Evolutionary conservation across 2,113 vertebrate genomes (phyloP).

Genomic region (Heterocephalus glaber): DNA sequence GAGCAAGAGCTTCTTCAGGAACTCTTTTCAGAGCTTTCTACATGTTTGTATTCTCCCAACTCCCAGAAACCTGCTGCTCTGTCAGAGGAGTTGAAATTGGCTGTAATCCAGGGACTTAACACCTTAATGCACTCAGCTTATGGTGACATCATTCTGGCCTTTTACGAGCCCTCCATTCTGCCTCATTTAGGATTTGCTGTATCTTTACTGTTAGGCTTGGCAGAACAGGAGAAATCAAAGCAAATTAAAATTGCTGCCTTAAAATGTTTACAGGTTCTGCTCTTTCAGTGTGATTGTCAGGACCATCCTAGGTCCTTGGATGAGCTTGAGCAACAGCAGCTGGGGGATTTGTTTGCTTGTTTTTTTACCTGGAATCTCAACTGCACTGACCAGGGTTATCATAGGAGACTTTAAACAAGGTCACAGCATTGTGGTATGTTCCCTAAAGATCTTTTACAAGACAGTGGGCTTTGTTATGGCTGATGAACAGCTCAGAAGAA

Average conservation of each 20-base stretch:
- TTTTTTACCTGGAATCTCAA: conserved; percentile 95
- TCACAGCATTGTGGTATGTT: conserved; percentile 86
- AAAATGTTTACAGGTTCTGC: conserved; percentile 89
- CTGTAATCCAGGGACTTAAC: conserved; percentile 87
- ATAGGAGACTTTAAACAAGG: conserved; percentile 93
- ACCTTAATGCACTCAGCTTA: conserved; percentile 91
- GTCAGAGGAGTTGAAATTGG: conserved; percentile 92
- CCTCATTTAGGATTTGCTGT: conserved; percentile 92
- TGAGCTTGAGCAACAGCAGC: conserved; percentile 73
- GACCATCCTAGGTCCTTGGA: conserved; percentile 81
- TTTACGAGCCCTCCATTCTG: conserved; percentile 90
- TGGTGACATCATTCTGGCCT: conserved; percentile 86
- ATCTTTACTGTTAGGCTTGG: conserved; percentile 90
- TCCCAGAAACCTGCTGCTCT: conserved; percentile 83
- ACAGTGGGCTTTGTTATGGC: conserved; percentile 89
- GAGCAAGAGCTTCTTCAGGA: conserved; percentile 89
- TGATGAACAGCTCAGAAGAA: conserved; percentile 87
- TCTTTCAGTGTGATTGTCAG: conserved; percentile 90
- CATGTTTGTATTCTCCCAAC: conserved; percentile 87
- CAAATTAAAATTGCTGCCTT: conserved; percentile 89
- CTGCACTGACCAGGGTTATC: conserved; percentile 87
- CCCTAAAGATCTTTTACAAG: conserved; percentile 90
- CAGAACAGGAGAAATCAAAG: conserved; percentile 90
- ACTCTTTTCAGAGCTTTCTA: conserved; percentile 92
- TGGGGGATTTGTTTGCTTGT: conserved; percentile 91